A percentile compares a stretch with the other conserved stretches of the same genome.
Evolutionary conservation across 2,888 invertebrate genomes (phyloP).

Genomic region (Andricus curvator): DNA sequence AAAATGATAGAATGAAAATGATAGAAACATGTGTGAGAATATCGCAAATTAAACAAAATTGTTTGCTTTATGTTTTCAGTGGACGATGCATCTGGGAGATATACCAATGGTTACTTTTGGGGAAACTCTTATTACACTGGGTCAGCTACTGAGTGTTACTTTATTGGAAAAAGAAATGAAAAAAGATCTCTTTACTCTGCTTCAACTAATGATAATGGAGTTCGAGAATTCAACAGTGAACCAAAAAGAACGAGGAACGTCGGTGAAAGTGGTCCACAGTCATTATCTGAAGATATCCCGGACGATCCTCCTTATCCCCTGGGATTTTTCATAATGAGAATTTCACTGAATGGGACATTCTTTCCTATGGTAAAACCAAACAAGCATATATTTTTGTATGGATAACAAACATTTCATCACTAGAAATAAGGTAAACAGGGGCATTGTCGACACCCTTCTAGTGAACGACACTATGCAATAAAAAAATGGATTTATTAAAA

Average conservation of each 20-base stretch:
- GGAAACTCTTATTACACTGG: slow-evolving; percentile 77
- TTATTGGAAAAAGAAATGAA: slow-evolving; percentile 64
- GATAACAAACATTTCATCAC: too few relatives aligned
- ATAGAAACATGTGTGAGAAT: neutral
- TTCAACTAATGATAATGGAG: slow-evolving; percentile 54
- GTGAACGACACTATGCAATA: too few relatives aligned
- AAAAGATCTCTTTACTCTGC: slow-evolving; percentile 47
- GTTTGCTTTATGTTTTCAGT: slow-evolving; percentile 61
- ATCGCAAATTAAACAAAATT: neutral
- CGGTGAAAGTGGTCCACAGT: slow-evolving; percentile 57
- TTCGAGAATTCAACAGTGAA: slow-evolving; percentile 63
- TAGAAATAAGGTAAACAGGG: too few relatives aligned
- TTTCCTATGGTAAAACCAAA: slow-evolving; percentile 60
- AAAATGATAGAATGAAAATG: neutral
- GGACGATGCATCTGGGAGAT: slow-evolving; percentile 76
- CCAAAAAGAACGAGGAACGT: slow-evolving; percentile 62
- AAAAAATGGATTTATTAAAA: too few relatives aligned
- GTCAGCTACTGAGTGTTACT: slow-evolving; percentile 74
- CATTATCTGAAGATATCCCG: slow-evolving; percentile 48
- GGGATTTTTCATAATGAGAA: slow-evolving; percentile 74
- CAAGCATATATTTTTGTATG: neutral
- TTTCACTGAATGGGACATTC: slow-evolving; percentile 69
- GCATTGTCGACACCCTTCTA: too few relatives aligned
- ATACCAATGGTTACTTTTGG: slow-evolving; percentile 76
- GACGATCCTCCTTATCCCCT: slow-evolving; percentile 72